Base-by-base conservation (phyloP, 1,140 invertebrate genomes). In the Asbolus verrucosus region DNA sequence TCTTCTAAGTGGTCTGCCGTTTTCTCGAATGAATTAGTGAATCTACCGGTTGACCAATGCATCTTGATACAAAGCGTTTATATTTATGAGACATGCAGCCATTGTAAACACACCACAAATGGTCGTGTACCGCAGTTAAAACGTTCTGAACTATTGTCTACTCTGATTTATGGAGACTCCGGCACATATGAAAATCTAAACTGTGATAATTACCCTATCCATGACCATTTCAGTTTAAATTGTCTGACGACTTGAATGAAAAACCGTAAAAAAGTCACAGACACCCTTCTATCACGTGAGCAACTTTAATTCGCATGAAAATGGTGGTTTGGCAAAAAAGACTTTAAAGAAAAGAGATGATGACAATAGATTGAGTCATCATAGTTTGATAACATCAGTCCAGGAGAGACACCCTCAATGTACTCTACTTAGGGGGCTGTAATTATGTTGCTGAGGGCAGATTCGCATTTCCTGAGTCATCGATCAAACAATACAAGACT, bases 31-130 rank as follows among this genome's bases (percentile, higher is more conserved):
- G 46, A 54, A 54, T 54, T 54, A 54, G 46, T 21, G 16, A 19
- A 21, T 54, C 46, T 27, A 54, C 46, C 46, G 27, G 46, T 54
- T 54, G 46, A 54, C 46, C 46, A 21, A 11, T 9, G 46, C 46
- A 21, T 54, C 46, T 54, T 54, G 27, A 27, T 54, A 54, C 46
- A 54, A 54, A 18, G 18, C 14, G 18, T 30, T 54, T 21, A 54
- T 54, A 54, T 54, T 54, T 54, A 54, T 54, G 46, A 54, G 46
- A 54, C 46, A 21, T 54, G 46, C 46, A 54, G 14, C 46, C 8
- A 54, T 54, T 54, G 46, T 54, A 21, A 15, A 30, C n/a, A 11
- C 24, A 54, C 46, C 46, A 14, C 46, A 54, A 54, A 54, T 54
- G 46, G 19, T 15, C 27, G 46, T 54, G 46, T 27, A 21, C 14